These are phyloP conservation scores for Drosophila mulleri DNA, from an alignment of 2,888 invertebrate species.

Conservation along the genomic window DNA sequence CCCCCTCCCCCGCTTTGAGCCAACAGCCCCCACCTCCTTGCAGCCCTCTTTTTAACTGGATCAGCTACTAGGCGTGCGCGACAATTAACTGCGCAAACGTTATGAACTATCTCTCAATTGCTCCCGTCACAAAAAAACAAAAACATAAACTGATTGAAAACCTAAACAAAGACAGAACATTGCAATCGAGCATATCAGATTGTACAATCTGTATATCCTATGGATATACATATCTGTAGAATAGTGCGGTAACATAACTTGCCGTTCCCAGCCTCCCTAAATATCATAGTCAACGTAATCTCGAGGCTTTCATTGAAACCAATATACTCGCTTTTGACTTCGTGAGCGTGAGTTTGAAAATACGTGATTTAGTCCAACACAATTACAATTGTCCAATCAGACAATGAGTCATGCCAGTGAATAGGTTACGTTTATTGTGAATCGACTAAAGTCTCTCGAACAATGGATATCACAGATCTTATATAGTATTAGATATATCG, in stretches of 20 bases:
- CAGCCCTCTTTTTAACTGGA: slow-evolving; percentile 2
- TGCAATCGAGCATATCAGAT: not conserved
- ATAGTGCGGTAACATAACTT: not conserved
- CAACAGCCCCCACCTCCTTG: not conserved
- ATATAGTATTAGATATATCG: not conserved
- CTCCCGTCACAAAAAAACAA: not conserved
- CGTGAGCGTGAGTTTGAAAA: not conserved
- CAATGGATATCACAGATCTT: not conserved
- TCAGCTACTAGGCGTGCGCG: slow-evolving; percentile 49
- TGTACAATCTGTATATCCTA: too few species aligned
- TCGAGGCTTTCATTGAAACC: not conserved
- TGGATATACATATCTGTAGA: not conserved
- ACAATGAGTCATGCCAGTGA: slow-evolving; percentile 20
- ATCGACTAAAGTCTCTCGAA: not conserved
- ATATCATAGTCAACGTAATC: too few species aligned
- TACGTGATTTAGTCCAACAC: slow-evolving; percentile 45
- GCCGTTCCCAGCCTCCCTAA: too few species aligned
- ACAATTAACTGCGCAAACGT: slow-evolving; percentile 39
- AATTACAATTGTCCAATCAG: slow-evolving; percentile 25
- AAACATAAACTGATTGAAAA: slow-evolving; percentile 1
- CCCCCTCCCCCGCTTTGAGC: not conserved
- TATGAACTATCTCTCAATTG: slow-evolving; percentile 26
- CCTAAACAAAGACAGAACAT: not conserved
- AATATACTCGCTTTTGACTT: not conserved
- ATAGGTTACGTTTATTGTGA: not conserved